Base-by-base conservation (phyloP, 2,888 invertebrate genomes). In the Xestoiulus laeticollis region DNA sequence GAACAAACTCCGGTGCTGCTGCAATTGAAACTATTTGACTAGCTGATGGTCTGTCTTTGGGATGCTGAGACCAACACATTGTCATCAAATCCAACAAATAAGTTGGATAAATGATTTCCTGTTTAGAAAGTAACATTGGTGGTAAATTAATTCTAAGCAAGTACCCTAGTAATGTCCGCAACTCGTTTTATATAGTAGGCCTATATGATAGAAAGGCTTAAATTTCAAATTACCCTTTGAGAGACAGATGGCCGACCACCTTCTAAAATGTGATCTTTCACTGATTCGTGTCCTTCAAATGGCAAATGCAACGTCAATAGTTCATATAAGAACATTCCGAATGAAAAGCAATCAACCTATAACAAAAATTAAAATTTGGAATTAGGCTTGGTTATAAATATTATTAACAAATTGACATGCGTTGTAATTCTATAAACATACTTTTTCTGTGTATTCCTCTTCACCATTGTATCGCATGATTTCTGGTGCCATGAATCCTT, bases 401-500 rank as follows among this genome's bases (percentile, higher is more conserved):
- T 30, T n/a, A n/a, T n/a, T n/a, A n/a, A 4, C 68, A 86, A 38
- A 1, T 84, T 33, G 38, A 8, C 30, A 14, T 83, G 32, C 22
- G 38, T 38, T 85, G 53, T 10, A 59, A 53, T 86, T 26, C 86
- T 86, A 10, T 14, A 3, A 16, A 85, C 6, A 16, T 44, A 96
- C 96, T 94, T 99, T 99, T 91, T 99, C 98, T 0, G 98, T 99
- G 90, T 99, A 99, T 90, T 99, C 98, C 92, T 99, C 98, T 92
- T 99, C 99, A 0, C 99, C 99, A 91, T 99, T 99, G 92, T 98
- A 98, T 85, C 97, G 94, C 94, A 99, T 97, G 90, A 99, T 99
- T 93, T 99, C 99, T 0, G 99, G 99, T 1, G 99, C 99, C 97
- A 99, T 99, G 92, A 99, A 99, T 0, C 99, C 99, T 92, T 98